phyloP scores from a whole-genome alignment of 2,113 vertebrate genomes.

The Pelecanus crispus region DNA sequence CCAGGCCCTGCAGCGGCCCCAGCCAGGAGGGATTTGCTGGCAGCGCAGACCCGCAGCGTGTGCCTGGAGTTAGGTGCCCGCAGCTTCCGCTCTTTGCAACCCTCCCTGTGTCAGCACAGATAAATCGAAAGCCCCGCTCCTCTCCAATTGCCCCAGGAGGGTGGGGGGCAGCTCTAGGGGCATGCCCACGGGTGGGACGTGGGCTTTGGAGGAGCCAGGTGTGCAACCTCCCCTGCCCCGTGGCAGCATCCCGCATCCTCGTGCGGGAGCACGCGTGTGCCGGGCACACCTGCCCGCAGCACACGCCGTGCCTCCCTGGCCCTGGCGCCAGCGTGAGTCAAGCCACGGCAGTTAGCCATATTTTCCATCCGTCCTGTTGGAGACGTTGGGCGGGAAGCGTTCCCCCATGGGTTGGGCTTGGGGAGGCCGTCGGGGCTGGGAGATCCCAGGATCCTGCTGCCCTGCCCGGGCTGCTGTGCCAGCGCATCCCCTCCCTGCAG shows the following conservation, averaged over 20 bases:
- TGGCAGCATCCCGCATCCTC: background rate
- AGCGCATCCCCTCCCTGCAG: background rate
- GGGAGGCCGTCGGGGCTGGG: background rate
- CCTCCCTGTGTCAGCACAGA: background rate
- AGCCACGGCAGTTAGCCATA: background rate
- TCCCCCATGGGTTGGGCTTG: background rate
- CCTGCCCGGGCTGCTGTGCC: background rate
- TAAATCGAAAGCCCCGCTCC: rapidly evolving
- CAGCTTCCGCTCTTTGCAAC: background rate
- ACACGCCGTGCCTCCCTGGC: background rate
- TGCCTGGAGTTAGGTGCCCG: background rate
- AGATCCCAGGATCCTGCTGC: slow-evolving; percentile 10
- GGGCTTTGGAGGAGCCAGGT: background rate
- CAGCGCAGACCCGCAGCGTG: rapidly evolving
- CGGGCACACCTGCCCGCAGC: background rate
- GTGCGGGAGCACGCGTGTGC: rapidly evolving
- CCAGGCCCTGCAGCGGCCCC: background rate
- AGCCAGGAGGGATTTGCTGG: background rate
- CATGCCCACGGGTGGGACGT: rapidly evolving
- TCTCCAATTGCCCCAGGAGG: rapidly evolving
- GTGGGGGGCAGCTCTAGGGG: background rate
- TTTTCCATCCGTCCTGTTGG: background rate
- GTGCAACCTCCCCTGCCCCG: rapidly evolving
- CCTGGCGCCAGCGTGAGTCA: background rate
- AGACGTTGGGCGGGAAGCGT: background rate